Percentiles rank a stretch among this genome's conserved stretches.
phyloP scores from a whole-genome alignment of 37 sponge, comb jelly and placozoan species.

The Ephydatia muelleri region DNA sequence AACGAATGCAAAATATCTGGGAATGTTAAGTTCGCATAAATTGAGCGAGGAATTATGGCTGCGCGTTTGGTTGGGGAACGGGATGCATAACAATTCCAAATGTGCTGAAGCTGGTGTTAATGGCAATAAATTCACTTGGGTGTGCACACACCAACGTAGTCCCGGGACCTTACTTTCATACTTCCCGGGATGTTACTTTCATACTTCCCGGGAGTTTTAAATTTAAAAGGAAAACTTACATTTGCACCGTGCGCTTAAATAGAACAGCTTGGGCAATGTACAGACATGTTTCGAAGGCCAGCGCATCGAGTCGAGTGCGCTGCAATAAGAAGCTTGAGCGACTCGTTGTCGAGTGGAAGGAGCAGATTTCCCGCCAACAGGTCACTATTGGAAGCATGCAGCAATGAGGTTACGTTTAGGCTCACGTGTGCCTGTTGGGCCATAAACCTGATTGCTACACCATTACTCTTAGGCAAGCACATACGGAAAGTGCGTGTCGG shows the following conservation, averaged over 20 bases:
- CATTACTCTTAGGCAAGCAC: slow-evolving; percentile 10
- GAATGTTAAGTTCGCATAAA: not conserved
- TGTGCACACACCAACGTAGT: not conserved
- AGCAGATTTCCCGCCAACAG: not conserved
- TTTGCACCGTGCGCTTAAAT: not conserved
- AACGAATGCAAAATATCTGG: slow-evolving; percentile 1
- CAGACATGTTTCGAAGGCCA: not conserved
- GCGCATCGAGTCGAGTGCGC: not conserved
- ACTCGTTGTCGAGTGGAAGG: not conserved
- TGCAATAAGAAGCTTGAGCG: not conserved
- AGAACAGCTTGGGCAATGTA: not conserved
- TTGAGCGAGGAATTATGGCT: not conserved
- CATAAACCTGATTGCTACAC: not conserved
- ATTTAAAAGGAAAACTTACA: not conserved
- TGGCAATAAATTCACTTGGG: not conserved
- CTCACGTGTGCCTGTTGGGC: not conserved
- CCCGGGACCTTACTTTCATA: not conserved
- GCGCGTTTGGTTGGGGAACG: not conserved
- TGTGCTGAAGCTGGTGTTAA: not conserved
- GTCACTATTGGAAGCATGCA: slow-evolving; percentile 4
- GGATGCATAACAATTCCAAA: not conserved
- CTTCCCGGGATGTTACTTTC: too few species aligned
- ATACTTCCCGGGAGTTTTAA: too few species aligned
- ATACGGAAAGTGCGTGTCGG: slow-evolving; percentile 48
- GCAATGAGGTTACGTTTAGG: not conserved